Conservation (phyloP, 2,113 vertebrate species). For the Sporophila hypoxantha region DNA sequence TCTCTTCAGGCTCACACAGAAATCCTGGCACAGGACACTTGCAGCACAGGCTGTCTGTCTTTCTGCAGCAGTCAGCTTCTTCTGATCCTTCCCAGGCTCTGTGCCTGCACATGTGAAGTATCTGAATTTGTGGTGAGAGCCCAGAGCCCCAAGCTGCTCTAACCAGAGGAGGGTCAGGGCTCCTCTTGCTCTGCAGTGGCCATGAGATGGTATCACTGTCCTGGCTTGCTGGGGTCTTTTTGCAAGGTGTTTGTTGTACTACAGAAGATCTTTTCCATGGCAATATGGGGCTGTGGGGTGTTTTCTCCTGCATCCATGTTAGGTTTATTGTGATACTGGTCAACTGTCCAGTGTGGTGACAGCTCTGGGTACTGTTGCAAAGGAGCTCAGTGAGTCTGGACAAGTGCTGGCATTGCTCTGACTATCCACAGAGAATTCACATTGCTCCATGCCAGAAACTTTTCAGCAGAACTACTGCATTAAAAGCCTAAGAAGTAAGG, state of each 20-base stretch:
- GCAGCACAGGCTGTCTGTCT: neutral
- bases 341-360: neutral
- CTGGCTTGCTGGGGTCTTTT: neutral
- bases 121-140: neutral
- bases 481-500: neutral
- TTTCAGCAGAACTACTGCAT: neutral
- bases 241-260: neutral
- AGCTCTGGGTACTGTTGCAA: neutral
- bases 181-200: neutral
- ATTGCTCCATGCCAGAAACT: neutral
- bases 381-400: neutral
- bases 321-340: neutral
- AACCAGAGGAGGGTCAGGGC: neutral
- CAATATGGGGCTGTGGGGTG: neutral
- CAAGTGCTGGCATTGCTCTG: neutral
- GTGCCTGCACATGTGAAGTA: neutral
- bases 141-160: neutral
- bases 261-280: neutral
- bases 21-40: neutral
- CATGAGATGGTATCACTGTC: fast-evolving
- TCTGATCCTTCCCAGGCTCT: neutral
- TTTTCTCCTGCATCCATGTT: neutral
- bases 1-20: neutral
- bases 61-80: neutral
- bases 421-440: neutral